Evolutionary conservation across 1,140 invertebrate species (phyloP).

Genomic region (Idris sp.): DNA sequence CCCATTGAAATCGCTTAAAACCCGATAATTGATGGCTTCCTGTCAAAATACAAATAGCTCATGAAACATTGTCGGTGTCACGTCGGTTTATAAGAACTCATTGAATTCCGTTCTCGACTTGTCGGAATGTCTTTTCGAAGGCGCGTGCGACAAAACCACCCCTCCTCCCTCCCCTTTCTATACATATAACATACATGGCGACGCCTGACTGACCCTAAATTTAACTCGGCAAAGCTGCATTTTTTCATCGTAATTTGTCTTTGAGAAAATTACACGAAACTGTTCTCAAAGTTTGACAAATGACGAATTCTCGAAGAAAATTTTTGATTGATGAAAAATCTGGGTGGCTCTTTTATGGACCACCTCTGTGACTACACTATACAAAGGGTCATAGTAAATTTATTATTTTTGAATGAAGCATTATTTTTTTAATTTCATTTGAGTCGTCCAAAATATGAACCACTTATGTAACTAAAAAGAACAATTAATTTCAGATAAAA

Average conservation of each 20-base stretch:
- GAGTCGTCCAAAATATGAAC: too few relatives aligned
- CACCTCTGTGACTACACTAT: too few relatives aligned
- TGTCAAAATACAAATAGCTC: conserved; percentile 41
- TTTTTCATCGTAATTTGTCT: conserved; percentile 34
- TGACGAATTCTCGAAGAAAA: too few relatives aligned
- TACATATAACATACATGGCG: conserved; percentile 27
- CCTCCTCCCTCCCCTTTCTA: conserved; percentile 30
- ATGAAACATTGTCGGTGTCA: conserved; percentile 39
- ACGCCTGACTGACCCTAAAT: conserved; percentile 47
- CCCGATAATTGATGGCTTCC: conserved; percentile 29
- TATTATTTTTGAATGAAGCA: too few relatives aligned
- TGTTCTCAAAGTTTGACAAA: background rate
- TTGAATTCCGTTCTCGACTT: conserved; percentile 44
- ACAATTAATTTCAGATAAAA: too few relatives aligned
- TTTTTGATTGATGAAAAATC: background rate
- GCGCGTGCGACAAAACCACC: conserved; percentile 25
- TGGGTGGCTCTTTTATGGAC: too few relatives aligned
- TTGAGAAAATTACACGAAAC: conserved; percentile 4
- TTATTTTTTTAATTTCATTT: too few relatives aligned
- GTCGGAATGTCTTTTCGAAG: conserved; percentile 40
- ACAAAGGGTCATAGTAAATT: too few relatives aligned
- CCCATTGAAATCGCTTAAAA: conserved; percentile 1
- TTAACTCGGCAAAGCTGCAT: conserved; percentile 36
- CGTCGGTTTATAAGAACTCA: conserved; percentile 32
- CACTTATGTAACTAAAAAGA: too few relatives aligned